phyloP scores from a whole-genome alignment of 2,797 vertebrate species.

The Fistularia commersonii region DNA sequence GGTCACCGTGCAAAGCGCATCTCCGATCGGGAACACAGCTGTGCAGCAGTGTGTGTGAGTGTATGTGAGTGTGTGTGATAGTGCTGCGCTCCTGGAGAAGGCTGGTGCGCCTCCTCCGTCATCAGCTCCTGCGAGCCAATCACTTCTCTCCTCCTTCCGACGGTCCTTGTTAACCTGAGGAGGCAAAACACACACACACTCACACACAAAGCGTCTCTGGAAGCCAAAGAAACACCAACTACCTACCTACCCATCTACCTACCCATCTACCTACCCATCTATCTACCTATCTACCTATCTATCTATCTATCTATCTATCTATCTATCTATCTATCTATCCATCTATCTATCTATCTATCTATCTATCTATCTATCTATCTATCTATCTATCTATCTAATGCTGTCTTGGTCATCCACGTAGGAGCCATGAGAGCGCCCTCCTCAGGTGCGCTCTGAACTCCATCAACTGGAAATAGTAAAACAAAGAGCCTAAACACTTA shows the following conservation, averaged over 20 bases:
- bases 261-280: too few relatives aligned
- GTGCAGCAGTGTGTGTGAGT: constrained; percentile 16
- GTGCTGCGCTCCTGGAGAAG: constrained; percentile 46
- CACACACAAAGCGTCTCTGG: constrained; percentile 11
- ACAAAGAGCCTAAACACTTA: too few relatives aligned
- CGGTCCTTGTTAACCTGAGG: constrained; percentile 10
- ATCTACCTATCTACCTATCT: too few relatives aligned
- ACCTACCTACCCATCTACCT: too few relatives aligned
- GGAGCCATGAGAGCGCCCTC: constrained; percentile 56
- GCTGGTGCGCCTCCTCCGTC: constrained; percentile 54
- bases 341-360: too few relatives aligned
- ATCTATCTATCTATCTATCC: not conserved
- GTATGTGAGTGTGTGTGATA: constrained; percentile 6
- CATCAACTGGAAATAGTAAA: too few relatives aligned
- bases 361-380: not conserved
- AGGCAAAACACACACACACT: constrained; percentile 4
- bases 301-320: too few relatives aligned
- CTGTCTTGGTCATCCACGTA: constrained; percentile 17
- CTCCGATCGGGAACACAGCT: constrained; percentile 26
- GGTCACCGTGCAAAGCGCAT: constrained; percentile 15
- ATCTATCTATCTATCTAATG: constrained; percentile 6
- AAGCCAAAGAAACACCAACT: too few relatives aligned
- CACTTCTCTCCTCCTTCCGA: constrained; percentile 22
- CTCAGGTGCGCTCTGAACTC: constrained; percentile 37
- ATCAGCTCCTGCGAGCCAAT: constrained; percentile 58